Conservation (phyloP, 2,888 invertebrate genomes). For the Danaus chrysippus region DNA sequence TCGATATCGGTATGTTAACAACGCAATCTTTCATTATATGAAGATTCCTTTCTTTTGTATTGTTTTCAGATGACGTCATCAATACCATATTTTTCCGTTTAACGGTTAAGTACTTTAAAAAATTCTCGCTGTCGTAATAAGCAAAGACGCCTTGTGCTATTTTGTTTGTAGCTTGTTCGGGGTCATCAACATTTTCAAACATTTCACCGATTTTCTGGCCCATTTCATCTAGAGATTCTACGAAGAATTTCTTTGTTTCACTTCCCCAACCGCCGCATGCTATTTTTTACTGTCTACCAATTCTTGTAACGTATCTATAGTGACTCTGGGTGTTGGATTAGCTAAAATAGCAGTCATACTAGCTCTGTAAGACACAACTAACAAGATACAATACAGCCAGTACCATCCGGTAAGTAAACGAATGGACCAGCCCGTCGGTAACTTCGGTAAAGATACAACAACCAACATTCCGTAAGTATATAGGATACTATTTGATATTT, state of each 20-base stretch:
- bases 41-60: slow-evolving; percentile 71
- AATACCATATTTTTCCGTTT: slow-evolving; percentile 65
- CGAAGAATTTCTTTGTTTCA: slow-evolving; percentile 84
- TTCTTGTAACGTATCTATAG: slow-evolving; percentile 87
- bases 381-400: slow-evolving; percentile 90
- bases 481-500: slow-evolving; percentile 85
- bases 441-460: slow-evolving; percentile 86
- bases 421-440: slow-evolving; percentile 89
- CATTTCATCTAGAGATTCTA: slow-evolving; percentile 82
- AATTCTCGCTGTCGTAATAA: slow-evolving; percentile 88
- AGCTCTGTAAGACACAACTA: slow-evolving; percentile 89
- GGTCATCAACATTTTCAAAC: slow-evolving; percentile 81
- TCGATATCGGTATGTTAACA: slow-evolving; percentile 88
- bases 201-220: slow-evolving; percentile 83
- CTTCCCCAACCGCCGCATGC: slow-evolving; percentile 85
- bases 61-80: slow-evolving; percentile 33
- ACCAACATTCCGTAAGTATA: slow-evolving; percentile 91
- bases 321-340: slow-evolving; percentile 87
- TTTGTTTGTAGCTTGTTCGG: slow-evolving; percentile 81
- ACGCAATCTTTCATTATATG: slow-evolving; percentile 92
- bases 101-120: slow-evolving; percentile 82
- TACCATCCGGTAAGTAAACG: slow-evolving; percentile 91
- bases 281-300: slow-evolving; percentile 81
- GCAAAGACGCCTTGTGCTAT: slow-evolving; percentile 86
- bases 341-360: slow-evolving; percentile 92